Evolutionary conservation across 2,888 invertebrate genomes (phyloP).

Genomic region (Tuta absoluta): DNA sequence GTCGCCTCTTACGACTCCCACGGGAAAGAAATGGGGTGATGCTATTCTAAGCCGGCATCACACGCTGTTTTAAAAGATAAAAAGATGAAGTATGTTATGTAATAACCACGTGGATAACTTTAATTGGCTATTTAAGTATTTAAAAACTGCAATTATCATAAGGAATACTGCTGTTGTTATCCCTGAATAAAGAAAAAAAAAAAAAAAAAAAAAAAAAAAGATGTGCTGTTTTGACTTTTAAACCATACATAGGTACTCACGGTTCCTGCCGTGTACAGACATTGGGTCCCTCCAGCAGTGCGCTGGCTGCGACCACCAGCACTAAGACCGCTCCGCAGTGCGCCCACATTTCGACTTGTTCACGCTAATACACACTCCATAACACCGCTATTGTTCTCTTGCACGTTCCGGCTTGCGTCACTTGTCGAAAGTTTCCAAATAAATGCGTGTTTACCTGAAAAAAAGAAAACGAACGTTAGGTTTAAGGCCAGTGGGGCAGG

Average conservation of each 20-base stretch:
- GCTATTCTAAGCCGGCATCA: too few relatives aligned
- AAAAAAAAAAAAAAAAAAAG: too few relatives aligned
- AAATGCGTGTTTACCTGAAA: slow-evolving; percentile 18
- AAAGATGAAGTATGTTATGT: too few relatives aligned
- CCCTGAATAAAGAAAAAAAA: too few relatives aligned
- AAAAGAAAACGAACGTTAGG: slow-evolving; percentile 5
- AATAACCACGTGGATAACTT: too few relatives aligned
- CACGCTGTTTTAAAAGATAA: too few relatives aligned
- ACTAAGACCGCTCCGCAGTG: slow-evolving; percentile 51
- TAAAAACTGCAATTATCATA: too few relatives aligned
- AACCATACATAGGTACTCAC: slow-evolving; percentile 74
- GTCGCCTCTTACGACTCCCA: too few relatives aligned
- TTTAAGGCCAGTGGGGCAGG: background rate
- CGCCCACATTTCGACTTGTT: slow-evolving; percentile 51
- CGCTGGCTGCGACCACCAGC: slow-evolving; percentile 48
- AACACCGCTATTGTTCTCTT: slow-evolving; percentile 65
- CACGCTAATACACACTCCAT: slow-evolving; percentile 59
- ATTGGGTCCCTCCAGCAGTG: slow-evolving; percentile 86
- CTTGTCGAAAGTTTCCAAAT: slow-evolving; percentile 39
- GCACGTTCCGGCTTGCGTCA: slow-evolving; percentile 45
- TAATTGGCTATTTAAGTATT: too few relatives aligned
- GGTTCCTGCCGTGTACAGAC: slow-evolving; percentile 89
- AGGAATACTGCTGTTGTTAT: too few relatives aligned
- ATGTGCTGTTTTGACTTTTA: too few relatives aligned
- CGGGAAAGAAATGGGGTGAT: too few relatives aligned